phyloP scores from a whole-genome alignment of 2,113 vertebrate genomes.

The Casuarius casuarius region DNA sequence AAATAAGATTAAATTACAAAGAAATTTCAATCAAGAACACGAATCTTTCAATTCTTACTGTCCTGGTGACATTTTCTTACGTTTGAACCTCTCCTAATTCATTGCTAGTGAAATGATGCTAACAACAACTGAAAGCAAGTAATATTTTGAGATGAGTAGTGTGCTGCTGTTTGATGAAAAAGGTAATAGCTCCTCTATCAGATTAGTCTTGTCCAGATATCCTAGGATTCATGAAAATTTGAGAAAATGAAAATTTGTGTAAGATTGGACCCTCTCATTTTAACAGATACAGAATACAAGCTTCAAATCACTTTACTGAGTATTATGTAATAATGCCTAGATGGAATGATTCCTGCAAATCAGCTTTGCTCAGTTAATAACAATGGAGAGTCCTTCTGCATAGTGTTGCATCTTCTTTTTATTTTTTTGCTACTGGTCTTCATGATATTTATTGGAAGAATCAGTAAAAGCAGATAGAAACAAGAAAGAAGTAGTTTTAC shows the following conservation, averaged over 20 bases:
- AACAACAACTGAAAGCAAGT: constrained; percentile 1
- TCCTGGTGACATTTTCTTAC: neutral
- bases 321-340: constrained; percentile 36
- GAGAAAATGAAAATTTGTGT: constrained; percentile 18
- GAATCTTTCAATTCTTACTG: neutral
- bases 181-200: neutral
- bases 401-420: neutral
- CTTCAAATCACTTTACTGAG: constrained; percentile 34
- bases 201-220: neutral
- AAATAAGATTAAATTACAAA: neutral
- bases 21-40: neutral
- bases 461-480: neutral
- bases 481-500: neutral
- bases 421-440: neutral
- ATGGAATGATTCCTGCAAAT: constrained; percentile 34
- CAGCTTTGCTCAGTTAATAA: constrained; percentile 44
- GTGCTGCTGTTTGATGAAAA: neutral
- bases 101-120: neutral
- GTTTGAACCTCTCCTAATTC: neutral
- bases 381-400: neutral
- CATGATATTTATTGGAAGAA: neutral
- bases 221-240: neutral
- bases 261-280: constrained; percentile 25
- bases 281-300: constrained; percentile 8
- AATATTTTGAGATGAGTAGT: neutral